A percentile compares a stretch with the other conserved stretches of the same genome.
Conservation (phyloP, 2,113 vertebrate species). For the Urocynchramus pylzowi region DNA sequence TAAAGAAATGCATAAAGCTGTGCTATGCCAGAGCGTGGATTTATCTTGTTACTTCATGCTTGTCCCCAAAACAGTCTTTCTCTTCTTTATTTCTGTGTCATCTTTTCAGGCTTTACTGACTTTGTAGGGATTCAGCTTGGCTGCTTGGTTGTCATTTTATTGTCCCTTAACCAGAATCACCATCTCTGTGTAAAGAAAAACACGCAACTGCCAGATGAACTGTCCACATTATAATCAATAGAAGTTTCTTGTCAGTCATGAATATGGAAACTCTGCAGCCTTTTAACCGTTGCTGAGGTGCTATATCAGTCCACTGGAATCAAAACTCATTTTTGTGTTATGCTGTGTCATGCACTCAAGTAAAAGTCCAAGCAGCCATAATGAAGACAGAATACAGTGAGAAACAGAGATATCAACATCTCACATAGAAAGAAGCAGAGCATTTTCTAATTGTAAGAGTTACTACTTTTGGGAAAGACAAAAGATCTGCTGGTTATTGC, state of each 20-base stretch:
- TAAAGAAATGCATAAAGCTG: not conserved
- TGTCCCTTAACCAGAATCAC: not conserved
- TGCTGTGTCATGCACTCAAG: not conserved
- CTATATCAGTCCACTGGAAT: not conserved
- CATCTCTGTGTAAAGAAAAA: not conserved
- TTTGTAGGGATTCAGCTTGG: not conserved
- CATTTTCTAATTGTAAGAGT: not conserved
- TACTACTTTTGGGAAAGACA: not conserved
- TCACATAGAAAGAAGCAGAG: not conserved
- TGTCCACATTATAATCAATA: not conserved
- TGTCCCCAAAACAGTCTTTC: not conserved
- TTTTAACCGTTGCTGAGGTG: not conserved
- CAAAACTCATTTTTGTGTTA: not conserved
- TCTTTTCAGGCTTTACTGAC: not conserved
- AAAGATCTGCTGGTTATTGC: not conserved
- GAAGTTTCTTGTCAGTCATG: not conserved
- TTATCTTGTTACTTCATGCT: not conserved
- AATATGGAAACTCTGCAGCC: not conserved
- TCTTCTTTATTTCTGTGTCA: not conserved
- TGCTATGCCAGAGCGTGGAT: not conserved
- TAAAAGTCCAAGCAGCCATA: not conserved
- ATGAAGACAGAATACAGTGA: not conserved
- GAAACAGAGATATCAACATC: not conserved
- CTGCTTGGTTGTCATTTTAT: not conserved
- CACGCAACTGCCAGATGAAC: not conserved